Evolutionary conservation across 2,888 invertebrate species (phyloP), one percentile per base, ranked within the genome.

Genomic region (Stenoptilia bipunctidactyla): DNA sequence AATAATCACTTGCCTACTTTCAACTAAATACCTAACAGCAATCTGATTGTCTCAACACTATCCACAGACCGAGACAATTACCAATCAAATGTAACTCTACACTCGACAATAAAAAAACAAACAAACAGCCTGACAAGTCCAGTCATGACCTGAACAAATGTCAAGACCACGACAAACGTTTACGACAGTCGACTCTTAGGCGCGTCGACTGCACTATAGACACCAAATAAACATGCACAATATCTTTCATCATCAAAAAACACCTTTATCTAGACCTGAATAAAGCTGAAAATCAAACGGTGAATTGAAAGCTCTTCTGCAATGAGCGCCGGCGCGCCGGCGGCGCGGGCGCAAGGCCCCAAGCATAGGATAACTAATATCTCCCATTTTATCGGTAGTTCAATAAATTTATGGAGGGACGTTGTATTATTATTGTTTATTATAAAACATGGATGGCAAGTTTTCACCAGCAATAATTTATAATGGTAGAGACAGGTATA

Each of bases 171-270:
- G 20, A 30, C 6, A 8, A n/a, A 12, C 30, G n/a, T 12, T 9
- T 30, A 12, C 30, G 30, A 30, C 30, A n/a, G 64, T 55, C 61
- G 60, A 59, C 61, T 47, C 40, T 33, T 39, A 50, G 61, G 56
- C 64, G 61, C 56, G 48, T 34, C 37, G 20, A 20, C 34, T 33
- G 15, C 13, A 2, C 20, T 15, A 33, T 37, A 12, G 30, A 30
- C 30, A 12, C 9, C 30, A 30, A 30, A 30, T 30, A 30, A 30
- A 30, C 30, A 30, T 4, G 3, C 2, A 30, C 12, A 8, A 30
- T n/a, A 9, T n/a, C 9, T n/a, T 12, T 12, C 30, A 8, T 3
- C 30, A 30, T 30, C 12, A 12, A 30, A 30, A 4, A n/a, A 9
- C 6, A n/a, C 10, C 30, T n/a, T 12, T 30, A 30, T 30, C 10